Percentiles rank a stretch among this genome's conserved stretches.
Conservation (phyloP, 2,888 invertebrate species). For the Eristalinus aeneus region DNA sequence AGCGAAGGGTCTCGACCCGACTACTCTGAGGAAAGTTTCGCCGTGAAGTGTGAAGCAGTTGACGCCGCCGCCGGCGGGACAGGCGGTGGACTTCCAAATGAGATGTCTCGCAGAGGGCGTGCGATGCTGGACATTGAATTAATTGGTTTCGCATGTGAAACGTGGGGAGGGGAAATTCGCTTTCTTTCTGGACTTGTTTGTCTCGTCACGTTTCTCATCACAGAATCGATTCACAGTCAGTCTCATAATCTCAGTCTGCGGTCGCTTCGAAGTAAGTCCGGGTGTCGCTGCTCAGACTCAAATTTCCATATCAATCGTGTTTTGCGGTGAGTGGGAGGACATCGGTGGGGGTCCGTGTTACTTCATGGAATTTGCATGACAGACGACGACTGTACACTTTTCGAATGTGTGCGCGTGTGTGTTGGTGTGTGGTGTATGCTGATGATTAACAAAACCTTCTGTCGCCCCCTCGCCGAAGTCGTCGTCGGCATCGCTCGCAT, state of each 20-base stretch:
- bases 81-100: not conserved
- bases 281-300: not conserved
- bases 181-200: too few relatives aligned
- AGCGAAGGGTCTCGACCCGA: not conserved
- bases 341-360: slow-evolving; percentile 5
- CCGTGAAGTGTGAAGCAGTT: not conserved
- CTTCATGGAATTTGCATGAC: slow-evolving; percentile 66
- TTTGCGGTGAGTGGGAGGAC: not conserved
- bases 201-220: not conserved
- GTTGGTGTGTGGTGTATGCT: not conserved
- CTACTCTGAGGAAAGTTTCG: not conserved
- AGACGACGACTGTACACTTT: slow-evolving; percentile 57
- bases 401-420: not conserved
- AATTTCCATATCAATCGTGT: slow-evolving; percentile 13
- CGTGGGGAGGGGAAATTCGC: too few relatives aligned
- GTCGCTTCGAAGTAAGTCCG: too few relatives aligned
- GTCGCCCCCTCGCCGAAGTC: not conserved
- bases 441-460: slow-evolving; percentile 60
- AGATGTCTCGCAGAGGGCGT: not conserved
- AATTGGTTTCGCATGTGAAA: not conserved
- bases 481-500: slow-evolving; percentile 40
- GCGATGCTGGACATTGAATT: slow-evolving; percentile 25
- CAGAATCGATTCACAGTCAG: not conserved
- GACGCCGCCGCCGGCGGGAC: not conserved
- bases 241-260: not conserved